Evolutionary conservation across 2,797 vertebrate genomes (phyloP), one percentile per base, ranked within the genome.

Genomic region (Phataginus tetradactyla): DNA sequence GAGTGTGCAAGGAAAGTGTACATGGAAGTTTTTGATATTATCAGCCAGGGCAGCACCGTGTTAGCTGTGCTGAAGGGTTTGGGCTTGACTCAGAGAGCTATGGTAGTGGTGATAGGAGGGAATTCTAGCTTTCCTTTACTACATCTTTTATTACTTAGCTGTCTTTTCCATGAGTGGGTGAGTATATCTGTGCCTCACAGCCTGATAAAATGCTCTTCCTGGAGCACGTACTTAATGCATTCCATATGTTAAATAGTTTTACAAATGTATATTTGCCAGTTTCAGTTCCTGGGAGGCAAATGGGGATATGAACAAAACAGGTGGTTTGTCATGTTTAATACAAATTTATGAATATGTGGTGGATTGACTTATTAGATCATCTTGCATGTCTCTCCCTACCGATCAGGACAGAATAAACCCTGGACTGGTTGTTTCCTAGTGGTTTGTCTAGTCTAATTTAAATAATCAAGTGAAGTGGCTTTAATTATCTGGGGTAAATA

Each of bases 361-460:
- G 17, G 51, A 80, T 94, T 77, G 61, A 45, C 7, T 34, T 85
- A 92, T 86, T 94, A 96, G 81, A 86, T 96, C 74, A 96, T 92
- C 71, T 86, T 7, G 2, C 49, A 17, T 49, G 78, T 13, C 23
- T 89, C 89, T 90, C 27, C 27, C 12, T 86, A 64, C 59, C 34
- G 93, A 39, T 94, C 49, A 17, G 55, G 49, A 79, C 80, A 64
- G 84, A 55, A 75, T 92, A 81, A 96, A 86, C 21, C 49, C 66
- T 4, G 1, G 4, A 69, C n/a, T 51, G 32, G n/a, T 74, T 11
- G 49, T 51, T 93, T 92, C 74, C 68, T 32, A 69, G 63, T 79
- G 83, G 79, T 77, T 95, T 96, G 72, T 94, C 86, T 93, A n/a
- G 63, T 94, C 63, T 96, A 79, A 94, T 96, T 96, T 95, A 93